These are phyloP conservation scores for Scortum barcoo DNA, from an alignment of 2,113 vertebrate genomes.

Conservation along the genomic window DNA sequence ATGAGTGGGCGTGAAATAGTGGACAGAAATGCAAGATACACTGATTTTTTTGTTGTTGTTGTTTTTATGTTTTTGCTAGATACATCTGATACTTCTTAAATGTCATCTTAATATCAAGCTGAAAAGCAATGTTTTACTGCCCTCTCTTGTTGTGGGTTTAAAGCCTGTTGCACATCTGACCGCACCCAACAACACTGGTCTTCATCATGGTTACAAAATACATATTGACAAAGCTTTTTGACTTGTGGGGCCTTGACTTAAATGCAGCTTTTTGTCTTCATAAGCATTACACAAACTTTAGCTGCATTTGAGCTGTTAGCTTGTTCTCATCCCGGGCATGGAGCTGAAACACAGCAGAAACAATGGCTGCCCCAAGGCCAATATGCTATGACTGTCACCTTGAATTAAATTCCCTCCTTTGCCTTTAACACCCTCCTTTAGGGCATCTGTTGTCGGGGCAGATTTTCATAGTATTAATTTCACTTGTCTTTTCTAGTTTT, in stretches of 20 bases:
- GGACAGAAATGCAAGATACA: neutral
- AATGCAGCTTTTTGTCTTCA: conserved; percentile 7
- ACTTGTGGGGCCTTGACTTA: neutral
- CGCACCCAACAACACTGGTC: neutral
- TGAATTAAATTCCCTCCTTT: conserved; percentile 10
- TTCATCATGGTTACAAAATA: neutral
- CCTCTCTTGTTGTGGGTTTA: neutral
- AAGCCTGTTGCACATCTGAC: neutral
- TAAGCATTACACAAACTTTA: conserved; percentile 12
- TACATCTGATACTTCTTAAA: neutral
- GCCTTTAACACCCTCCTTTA: neutral
- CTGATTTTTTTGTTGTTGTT: no score
- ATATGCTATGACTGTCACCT: neutral
- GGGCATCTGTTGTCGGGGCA: neutral
- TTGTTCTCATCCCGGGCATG: neutral
- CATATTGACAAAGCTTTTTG: neutral
- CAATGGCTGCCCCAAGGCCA: conserved; percentile 30
- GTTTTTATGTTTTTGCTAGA: no score
- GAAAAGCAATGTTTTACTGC: neutral
- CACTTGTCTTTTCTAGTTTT: conserved; percentile 9
- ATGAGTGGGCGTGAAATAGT: neutral
- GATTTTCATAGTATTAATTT: conserved; percentile 15
- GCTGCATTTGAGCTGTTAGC: conserved; percentile 2
- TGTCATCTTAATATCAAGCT: neutral
- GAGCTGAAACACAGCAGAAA: conserved; percentile 29